Evolutionary conservation across 2,797 vertebrate species (phyloP), one percentile per base, ranked within the genome.

Genomic region (Sebastes taczanowskii): DNA sequence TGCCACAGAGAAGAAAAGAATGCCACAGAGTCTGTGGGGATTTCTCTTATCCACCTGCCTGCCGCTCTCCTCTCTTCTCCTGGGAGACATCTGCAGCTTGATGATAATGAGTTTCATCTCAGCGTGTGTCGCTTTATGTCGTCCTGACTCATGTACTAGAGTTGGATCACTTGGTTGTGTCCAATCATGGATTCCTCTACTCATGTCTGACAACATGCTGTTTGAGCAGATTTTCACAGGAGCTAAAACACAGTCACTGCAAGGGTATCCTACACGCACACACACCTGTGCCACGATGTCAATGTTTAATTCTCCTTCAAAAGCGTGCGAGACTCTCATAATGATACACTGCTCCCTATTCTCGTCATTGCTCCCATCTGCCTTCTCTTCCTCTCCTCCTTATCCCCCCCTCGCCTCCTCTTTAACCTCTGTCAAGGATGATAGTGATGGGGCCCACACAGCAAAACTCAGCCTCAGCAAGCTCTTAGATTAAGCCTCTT

Each of bases 401-500:
- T 85, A 91, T 93, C 88, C 90, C 75, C 85, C 85, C 77, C 84
- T 77, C 58, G 64, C 83, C 87, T 91, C 84, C 84, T 90, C 85
- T 90, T 92, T 94, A 93, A 93, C 95, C 93, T 93, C 85, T 93
- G 90, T 94, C 91, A 92, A 83, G 91, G 92, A 95, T 95, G 91
- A 95, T 92, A 89, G 92, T 88, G 92, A 93, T 86, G 94, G 89
- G 89, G 89, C 91, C 91, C 89, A 93, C 90, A 89, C 93, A 92
- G 92, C 89, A 94, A 91, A 94, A 92, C 87, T 91, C 90, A 90
- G 89, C 92, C 92, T 95, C 92, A 90, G 91, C 91, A 89, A 92
- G 90, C 93, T 93, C 92, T 94, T 87, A 93, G 88, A 94, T 95
- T 96, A 96, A 96, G 95, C 95, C 92, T 95, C 95, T 95, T 96